Percentiles rank a stretch among this genome's conserved stretches.
Conservation (phyloP, 2,797 vertebrate species). For the Cyclura pinguis region DNA sequence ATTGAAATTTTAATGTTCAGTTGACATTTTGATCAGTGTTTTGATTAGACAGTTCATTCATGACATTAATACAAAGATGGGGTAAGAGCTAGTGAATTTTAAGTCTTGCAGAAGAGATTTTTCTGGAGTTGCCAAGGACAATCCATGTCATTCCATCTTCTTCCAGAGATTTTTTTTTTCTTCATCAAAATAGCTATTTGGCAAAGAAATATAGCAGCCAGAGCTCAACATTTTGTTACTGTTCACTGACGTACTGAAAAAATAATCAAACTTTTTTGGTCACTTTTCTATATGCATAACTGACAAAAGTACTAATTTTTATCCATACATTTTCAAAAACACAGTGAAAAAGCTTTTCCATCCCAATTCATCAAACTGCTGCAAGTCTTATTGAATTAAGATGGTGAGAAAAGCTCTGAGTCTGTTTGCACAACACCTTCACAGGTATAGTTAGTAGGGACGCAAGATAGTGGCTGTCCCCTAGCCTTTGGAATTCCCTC, state of each 20-base stretch:
- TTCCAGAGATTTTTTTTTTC: background rate
- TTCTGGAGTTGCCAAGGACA: conserved; percentile 4
- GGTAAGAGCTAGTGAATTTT: background rate
- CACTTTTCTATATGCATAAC: background rate
- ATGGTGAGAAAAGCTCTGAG: too few relatives aligned
- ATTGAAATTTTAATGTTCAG: conserved; percentile 17
- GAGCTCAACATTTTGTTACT: background rate
- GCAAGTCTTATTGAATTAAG: background rate
- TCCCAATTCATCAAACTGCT: background rate
- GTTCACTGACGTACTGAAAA: background rate
- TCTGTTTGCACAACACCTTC: background rate
- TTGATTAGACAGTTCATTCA: conserved; percentile 34
- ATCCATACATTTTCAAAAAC: background rate
- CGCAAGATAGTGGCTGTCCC: too few relatives aligned
- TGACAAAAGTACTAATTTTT: background rate
- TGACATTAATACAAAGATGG: conserved; percentile 4
- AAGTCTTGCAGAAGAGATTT: background rate
- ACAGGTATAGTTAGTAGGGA: too few relatives aligned
- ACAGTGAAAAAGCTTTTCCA: background rate
- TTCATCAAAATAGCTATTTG: background rate
- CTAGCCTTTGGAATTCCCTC: too few relatives aligned
- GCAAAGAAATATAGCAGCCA: background rate
- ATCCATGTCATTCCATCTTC: background rate
- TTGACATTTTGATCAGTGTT: conserved; percentile 25
- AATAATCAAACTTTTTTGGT: background rate